Percentiles rank a stretch among this genome's conserved stretches.
phyloP scores from a whole-genome alignment of 2,113 vertebrate species.

The human region DNA sequence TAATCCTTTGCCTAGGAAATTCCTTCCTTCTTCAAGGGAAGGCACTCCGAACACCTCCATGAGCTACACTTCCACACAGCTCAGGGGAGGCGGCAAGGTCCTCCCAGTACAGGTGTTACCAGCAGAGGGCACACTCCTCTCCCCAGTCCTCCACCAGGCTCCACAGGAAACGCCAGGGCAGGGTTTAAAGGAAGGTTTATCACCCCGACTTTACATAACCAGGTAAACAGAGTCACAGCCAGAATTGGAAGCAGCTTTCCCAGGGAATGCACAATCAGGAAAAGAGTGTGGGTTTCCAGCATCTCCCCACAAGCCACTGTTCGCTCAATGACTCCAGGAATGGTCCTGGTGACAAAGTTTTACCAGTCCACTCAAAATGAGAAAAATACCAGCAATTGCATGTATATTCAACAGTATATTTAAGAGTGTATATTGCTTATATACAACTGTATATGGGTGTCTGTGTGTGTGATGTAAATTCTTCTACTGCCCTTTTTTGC shows the following conservation, averaged over 20 bases:
- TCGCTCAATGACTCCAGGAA: background rate
- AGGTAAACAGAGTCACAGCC: background rate
- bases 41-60: accelerated
- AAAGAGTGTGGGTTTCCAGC: background rate
- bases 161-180: too few species aligned
- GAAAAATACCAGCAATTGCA: background rate
- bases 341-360: background rate
- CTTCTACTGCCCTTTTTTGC: background rate
- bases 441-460: background rate
- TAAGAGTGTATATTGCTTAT: background rate
- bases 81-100: background rate
- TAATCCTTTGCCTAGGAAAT: background rate
- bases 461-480: background rate
- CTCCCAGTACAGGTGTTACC: background rate
- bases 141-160: too few species aligned
- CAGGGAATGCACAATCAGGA: background rate
- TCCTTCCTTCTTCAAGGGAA: background rate
- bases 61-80: background rate
- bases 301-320: background rate
- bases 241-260: background rate
- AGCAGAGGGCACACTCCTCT: background rate
- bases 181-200: background rate
- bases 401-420: background rate
- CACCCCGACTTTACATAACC: background rate
- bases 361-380: background rate